These are phyloP conservation scores for Nannoperca obscura DNA, from an alignment of 2,797 vertebrate genomes.

Conservation along the genomic window DNA sequence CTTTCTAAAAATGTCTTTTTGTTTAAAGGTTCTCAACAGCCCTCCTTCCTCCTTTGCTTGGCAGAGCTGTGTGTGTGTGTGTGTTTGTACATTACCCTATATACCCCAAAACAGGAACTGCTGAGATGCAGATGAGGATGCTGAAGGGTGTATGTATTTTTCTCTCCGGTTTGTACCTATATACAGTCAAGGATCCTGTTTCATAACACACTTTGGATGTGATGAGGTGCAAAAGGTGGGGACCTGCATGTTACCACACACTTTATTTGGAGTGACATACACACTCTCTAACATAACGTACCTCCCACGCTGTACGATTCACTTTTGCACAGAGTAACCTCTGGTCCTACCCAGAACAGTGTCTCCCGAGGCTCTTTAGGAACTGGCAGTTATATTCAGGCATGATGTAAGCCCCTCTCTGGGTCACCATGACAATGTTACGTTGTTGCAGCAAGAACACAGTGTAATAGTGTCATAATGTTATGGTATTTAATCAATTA, in stretches of 20 bases:
- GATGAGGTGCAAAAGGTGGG: constrained; percentile 23
- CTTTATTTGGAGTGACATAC: constrained; percentile 43
- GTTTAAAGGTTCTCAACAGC: constrained; percentile 88
- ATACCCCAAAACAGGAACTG: constrained; percentile 85
- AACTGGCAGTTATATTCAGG: constrained; percentile 46
- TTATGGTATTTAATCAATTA: constrained; percentile 30
- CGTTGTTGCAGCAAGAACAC: constrained; percentile 39
- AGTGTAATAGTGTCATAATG: constrained; percentile 15
- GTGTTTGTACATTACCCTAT: constrained; percentile 70
- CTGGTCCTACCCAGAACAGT: constrained; percentile 46
- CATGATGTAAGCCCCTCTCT: constrained; percentile 64
- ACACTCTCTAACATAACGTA: constrained; percentile 28
- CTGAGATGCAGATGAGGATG: constrained; percentile 83
- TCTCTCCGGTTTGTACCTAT: constrained; percentile 71
- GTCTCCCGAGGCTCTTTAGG: constrained; percentile 53
- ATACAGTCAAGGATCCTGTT: constrained; percentile 71
- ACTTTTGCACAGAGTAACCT: constrained; percentile 65
- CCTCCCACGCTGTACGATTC: constrained; percentile 36
- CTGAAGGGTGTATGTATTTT: constrained; percentile 77
- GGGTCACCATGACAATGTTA: constrained; percentile 37
- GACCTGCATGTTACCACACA: constrained; percentile 37
- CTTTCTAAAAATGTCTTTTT: constrained; percentile 93
- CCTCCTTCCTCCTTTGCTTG: constrained; percentile 85
- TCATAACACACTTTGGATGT: constrained; percentile 67
- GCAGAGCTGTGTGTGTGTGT: constrained; percentile 56